phyloP scores from a whole-genome alignment of 2,113 vertebrate genomes.

The Petrocephalus zakoni region DNA sequence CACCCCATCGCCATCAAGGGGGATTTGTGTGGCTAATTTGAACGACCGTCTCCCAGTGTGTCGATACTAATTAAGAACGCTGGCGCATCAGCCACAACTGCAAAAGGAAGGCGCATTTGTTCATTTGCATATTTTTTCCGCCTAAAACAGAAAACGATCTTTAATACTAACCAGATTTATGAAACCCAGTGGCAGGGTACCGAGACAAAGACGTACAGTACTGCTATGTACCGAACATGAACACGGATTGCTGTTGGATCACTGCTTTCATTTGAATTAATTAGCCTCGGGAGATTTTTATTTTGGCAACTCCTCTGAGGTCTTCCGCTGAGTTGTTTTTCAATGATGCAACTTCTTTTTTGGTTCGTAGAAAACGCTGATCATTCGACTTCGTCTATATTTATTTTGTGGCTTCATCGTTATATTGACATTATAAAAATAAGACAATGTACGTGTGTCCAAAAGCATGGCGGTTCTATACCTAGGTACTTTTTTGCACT shows the following conservation, averaged over 20 bases:
- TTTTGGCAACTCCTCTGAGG: neutral
- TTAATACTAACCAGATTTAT: neutral
- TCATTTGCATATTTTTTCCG: neutral
- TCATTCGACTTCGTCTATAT: neutral
- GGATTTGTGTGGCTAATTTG: constrained; percentile 45
- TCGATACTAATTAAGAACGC: constrained; percentile 51
- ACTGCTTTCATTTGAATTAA: neutral
- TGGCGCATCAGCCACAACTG: constrained; percentile 25
- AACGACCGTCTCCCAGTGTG: constrained; percentile 32
- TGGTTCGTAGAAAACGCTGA: constrained; percentile 6
- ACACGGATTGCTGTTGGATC: neutral
- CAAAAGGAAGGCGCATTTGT: neutral
- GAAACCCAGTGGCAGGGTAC: neutral
- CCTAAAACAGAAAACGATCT: neutral
- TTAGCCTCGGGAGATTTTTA: neutral
- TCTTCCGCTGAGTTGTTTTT: neutral
- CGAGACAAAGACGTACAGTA: neutral
- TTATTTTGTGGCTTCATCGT: neutral
- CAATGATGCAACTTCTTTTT: neutral
- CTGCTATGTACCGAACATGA: neutral
- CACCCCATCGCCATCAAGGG: constrained; percentile 38
- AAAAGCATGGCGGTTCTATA: neutral
- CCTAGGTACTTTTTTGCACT: neutral
- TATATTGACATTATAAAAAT: constrained; percentile 1
- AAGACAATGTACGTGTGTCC: neutral